Evolutionary conservation across 2,797 vertebrate genomes (phyloP).

Genomic region (Mus caroli): DNA sequence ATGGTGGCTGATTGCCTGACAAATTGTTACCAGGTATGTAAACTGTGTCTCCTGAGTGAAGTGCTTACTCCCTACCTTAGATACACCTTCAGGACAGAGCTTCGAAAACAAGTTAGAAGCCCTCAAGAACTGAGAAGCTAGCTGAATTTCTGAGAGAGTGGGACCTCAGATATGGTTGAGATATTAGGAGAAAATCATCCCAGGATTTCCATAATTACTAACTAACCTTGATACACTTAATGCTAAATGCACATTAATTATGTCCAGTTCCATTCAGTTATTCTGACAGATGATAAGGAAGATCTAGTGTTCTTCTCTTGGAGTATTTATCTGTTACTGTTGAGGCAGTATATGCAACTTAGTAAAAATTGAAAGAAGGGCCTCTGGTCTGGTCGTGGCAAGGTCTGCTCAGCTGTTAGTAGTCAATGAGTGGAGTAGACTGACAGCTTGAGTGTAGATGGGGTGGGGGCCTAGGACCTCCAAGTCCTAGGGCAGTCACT

Average conservation of each 20-base stretch:
- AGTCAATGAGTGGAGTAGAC: background rate
- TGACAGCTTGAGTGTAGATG: background rate
- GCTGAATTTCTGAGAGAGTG: background rate
- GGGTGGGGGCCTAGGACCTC: background rate
- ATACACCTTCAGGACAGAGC: background rate
- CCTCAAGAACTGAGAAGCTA: background rate
- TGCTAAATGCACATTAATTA: background rate
- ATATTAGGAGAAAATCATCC: background rate
- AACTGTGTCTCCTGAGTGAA: background rate
- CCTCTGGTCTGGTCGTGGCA: background rate
- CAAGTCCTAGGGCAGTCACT: background rate
- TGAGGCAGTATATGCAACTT: background rate
- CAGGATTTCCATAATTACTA: background rate
- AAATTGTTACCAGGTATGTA: constrained; percentile 60
- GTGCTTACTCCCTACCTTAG: background rate
- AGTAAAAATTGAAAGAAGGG: background rate
- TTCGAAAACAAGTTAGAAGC: background rate
- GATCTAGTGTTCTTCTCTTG: background rate
- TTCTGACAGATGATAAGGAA: background rate
- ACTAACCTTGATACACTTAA: background rate
- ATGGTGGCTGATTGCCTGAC: constrained; percentile 58
- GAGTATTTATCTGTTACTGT: too few relatives aligned
- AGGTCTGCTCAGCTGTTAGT: background rate
- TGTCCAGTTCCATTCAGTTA: background rate
- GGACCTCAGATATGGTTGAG: background rate